phyloP scores from a whole-genome alignment of 2,113 vertebrate genomes.

The Hypocryptadius cinnamomeus region DNA sequence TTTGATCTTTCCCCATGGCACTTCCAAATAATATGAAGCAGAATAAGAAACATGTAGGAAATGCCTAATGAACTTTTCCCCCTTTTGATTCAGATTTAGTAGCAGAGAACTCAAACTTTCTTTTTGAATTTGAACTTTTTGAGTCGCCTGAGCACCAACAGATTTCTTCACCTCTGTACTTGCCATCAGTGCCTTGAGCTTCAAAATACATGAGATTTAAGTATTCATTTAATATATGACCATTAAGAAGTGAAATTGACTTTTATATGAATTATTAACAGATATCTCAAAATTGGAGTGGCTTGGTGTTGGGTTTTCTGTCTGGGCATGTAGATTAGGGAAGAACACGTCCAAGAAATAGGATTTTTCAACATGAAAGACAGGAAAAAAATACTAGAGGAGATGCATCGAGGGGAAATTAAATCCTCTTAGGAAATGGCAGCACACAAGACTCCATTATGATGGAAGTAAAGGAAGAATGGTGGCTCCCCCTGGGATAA shows the following conservation, averaged over 20 bases:
- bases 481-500: background rate
- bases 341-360: background rate
- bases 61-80: background rate
- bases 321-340: background rate
- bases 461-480: background rate
- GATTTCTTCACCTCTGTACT: background rate
- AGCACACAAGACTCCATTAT: background rate
- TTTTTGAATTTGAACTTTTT: background rate
- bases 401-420: background rate
- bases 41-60: background rate
- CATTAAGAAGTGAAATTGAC: background rate
- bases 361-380: background rate
- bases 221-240: background rate
- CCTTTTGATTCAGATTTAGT: background rate
- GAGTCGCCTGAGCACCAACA: background rate
- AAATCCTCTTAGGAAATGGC: background rate
- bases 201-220: background rate
- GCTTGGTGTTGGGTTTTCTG: background rate
- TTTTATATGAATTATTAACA: background rate
- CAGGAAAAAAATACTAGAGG: background rate
- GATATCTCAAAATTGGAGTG: background rate
- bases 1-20: background rate
- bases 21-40: background rate
- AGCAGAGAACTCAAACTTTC: background rate
- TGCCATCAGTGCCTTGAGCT: background rate